Evolutionary conservation across 2,113 vertebrate genomes (phyloP).

Genomic region (Xiphophorus maculatus): DNA sequence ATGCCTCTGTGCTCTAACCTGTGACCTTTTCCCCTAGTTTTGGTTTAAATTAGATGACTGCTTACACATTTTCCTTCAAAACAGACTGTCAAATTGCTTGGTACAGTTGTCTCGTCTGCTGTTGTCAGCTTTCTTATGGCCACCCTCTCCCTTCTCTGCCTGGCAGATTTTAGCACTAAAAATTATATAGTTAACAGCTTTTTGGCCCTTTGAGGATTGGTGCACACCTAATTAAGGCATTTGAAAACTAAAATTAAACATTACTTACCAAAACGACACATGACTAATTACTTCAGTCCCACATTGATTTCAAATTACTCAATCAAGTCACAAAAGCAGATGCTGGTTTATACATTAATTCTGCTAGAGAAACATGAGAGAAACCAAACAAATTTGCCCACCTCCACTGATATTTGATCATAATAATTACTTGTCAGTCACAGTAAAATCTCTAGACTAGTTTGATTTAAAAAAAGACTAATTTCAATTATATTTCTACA

Average conservation of each 20-base stretch:
- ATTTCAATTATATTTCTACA: constrained; percentile 2
- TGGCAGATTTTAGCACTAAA: constrained; percentile 13
- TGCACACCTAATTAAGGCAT: constrained; percentile 26
- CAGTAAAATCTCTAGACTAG: background rate
- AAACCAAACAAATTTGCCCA: constrained; percentile 9
- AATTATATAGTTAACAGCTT: constrained; percentile 7
- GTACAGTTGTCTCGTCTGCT: background rate
- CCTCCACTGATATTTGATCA: background rate
- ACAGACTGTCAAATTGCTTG: constrained; percentile 1
- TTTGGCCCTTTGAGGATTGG: constrained; percentile 30
- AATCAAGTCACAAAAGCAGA: constrained; percentile 16
- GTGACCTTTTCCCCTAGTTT: background rate
- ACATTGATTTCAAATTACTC: constrained; percentile 25
- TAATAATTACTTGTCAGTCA: constrained; percentile 10
- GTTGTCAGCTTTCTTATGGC: constrained; percentile 3
- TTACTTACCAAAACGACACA: constrained; percentile 22
- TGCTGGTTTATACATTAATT: constrained; percentile 21
- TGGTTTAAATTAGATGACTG: constrained; percentile 5
- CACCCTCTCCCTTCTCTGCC: too few species aligned
- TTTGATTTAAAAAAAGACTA: background rate
- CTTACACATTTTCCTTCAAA: constrained; percentile 2
- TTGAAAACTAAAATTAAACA: constrained; percentile 41
- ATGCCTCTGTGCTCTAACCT: background rate
- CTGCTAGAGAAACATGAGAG: constrained; percentile 9
- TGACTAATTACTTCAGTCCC: constrained; percentile 31